phyloP scores from a whole-genome alignment of 2,888 invertebrate species.

The Trissolcus brochymenae region DNA sequence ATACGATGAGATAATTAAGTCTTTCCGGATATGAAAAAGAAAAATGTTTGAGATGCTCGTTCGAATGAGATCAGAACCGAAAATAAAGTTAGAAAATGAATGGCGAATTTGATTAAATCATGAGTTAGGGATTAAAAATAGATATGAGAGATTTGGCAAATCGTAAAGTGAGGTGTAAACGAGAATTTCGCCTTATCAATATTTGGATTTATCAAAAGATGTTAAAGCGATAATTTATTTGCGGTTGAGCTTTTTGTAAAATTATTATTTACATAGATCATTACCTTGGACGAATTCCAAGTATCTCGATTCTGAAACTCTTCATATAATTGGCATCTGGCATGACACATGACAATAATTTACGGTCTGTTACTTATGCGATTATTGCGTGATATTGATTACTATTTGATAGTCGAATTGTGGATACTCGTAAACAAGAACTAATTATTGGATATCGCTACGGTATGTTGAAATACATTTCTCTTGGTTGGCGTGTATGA shows the following conservation, averaged over 20 bases:
- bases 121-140: too few species aligned
- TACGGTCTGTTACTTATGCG: conserved; percentile 50
- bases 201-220: neutral
- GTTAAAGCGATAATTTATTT: conserved; percentile 7
- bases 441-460: conserved; percentile 44
- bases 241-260: conserved; percentile 18
- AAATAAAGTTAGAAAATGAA: too few species aligned
- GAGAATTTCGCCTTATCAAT: neutral
- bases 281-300: conserved; percentile 40
- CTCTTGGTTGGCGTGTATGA: conserved; percentile 10
- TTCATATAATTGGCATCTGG: conserved; percentile 50
- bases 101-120: too few species aligned
- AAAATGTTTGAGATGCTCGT: too few species aligned
- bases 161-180: too few species aligned
- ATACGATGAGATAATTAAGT: too few species aligned
- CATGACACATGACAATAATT: conserved; percentile 50
- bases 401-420: conserved; percentile 48
- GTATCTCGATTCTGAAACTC: conserved; percentile 34
- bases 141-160: too few species aligned
- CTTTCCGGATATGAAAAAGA: neutral
- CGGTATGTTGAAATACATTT: conserved; percentile 27
- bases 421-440: conserved; percentile 41
- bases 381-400: conserved; percentile 51
- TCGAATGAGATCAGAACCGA: too few species aligned
- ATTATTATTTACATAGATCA: conserved; percentile 35